Base-by-base conservation (phyloP, 2,888 invertebrate genomes). In the Cylloceria caligata region DNA sequence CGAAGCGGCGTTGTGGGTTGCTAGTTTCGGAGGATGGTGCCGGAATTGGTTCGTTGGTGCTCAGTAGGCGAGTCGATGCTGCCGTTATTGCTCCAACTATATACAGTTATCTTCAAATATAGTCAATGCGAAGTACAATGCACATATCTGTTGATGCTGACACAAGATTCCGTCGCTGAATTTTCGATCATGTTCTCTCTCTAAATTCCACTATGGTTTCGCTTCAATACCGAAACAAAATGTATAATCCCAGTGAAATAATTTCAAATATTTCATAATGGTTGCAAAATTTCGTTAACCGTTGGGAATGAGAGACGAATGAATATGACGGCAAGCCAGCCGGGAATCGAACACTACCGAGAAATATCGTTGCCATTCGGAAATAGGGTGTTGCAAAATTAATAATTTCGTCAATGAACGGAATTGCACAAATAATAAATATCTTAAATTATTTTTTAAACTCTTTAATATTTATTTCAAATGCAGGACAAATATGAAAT, bases 251-350 rank as follows among this genome's bases (percentile, higher is more conserved):
- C 88, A 80, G 88, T 86, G 89, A 89, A 92, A 92, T 92, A 88
- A 92, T 92, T 91, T 90, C 89, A 90, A 91, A 91, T 91, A 92
- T 92, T 92, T 92, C 91, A 91, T 90, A 90, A 91, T 90, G 90
- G 89, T 88, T 89, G 89, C 88, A 88, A 91, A 92, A 92, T 91
- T 90, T 91, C 90, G 90, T 91, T 91, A 92, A 87, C 88, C 86
- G 85, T 87, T 64, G 81, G 74, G 71, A 71, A 75, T 27, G 30
- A 45, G 34, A 27, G n/a, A 19, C 30, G 60, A 45, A 60, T 42
- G 71, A 45, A 60, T 30, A 30, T 30, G 55, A n/a, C 45, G 16
- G 16, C 16, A 2, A n/a, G n/a, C n/a, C 19, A 36, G 34, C 3
- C 60, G 60, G 34, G 5, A 3, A 60, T 24, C n/a, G n/a, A n/a